Conservation (phyloP, 2,797 vertebrate genomes). For the Rhincodon typus region DNA sequence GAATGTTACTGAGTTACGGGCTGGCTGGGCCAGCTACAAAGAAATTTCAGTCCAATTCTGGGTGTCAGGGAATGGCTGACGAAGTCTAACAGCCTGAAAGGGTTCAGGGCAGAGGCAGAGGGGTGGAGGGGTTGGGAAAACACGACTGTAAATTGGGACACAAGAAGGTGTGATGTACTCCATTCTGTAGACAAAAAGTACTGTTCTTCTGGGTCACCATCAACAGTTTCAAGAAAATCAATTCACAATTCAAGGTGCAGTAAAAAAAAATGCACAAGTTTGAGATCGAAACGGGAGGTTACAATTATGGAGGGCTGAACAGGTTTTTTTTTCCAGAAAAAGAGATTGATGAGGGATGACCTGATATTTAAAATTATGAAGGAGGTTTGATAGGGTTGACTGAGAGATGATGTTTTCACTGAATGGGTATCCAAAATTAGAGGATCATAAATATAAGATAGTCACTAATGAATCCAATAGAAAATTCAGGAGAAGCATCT, state of each 20-base stretch:
- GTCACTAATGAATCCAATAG: background rate
- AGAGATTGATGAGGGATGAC: background rate
- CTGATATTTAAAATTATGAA: background rate
- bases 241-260: background rate
- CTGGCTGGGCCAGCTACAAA: background rate
- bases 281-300: background rate
- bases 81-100: background rate
- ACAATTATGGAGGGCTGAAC: background rate
- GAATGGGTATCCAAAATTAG: background rate
- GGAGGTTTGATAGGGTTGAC: background rate
- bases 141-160: background rate
- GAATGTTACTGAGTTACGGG: background rate
- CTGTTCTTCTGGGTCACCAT: background rate
- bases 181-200: background rate
- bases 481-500: background rate
- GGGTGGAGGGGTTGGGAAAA: too few relatives aligned
- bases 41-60: background rate
- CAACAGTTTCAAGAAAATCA: background rate
- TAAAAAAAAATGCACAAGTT: background rate
- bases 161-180: background rate
- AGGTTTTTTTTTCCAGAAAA: background rate
- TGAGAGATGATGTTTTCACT: background rate
- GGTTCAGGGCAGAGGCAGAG: too few relatives aligned
- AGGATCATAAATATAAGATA: background rate
- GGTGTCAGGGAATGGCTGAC: background rate